Conservation (phyloP, 2,113 vertebrate genomes). For the Caranx melampygus region DNA sequence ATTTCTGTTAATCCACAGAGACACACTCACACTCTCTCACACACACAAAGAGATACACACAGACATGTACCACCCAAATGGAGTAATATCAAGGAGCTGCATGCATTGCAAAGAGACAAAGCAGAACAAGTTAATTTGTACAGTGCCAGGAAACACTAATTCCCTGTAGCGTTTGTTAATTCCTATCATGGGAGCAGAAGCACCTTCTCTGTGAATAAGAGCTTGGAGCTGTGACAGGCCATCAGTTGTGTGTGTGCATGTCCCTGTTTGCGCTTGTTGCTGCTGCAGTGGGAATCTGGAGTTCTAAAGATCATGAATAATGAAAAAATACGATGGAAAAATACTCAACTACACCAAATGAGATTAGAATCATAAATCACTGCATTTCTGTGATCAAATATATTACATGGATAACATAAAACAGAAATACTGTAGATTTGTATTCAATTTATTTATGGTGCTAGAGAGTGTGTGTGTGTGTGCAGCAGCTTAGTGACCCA, state of each 20-base stretch:
- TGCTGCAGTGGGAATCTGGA: conserved; percentile 25
- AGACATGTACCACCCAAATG: conserved; percentile 32
- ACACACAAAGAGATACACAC: not conserved
- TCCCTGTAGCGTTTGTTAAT: conserved; percentile 68
- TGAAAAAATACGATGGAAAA: conserved; percentile 37
- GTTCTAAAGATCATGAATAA: conserved; percentile 41
- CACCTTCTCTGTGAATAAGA: conserved; percentile 40
- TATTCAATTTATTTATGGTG: too few relatives aligned
- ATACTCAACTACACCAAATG: not conserved
- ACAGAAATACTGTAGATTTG: too few relatives aligned
- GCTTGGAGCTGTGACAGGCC: conserved; percentile 49
- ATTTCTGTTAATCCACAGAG: conserved; percentile 59
- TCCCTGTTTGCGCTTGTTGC: conserved; percentile 11
- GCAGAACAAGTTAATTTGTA: conserved; percentile 72
- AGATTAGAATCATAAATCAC: not conserved
- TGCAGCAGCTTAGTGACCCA: too few relatives aligned
- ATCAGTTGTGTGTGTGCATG: conserved; percentile 20
- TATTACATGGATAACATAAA: too few relatives aligned
- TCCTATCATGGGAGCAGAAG: conserved; percentile 49
- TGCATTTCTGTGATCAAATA: too few relatives aligned
- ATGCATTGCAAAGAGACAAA: conserved; percentile 57
- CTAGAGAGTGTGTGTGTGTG: too few relatives aligned
- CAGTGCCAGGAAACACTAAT: conserved; percentile 66
- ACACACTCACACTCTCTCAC: conserved; percentile 4
- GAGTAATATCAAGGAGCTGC: conserved; percentile 50